Percentiles rank a stretch among this genome's conserved stretches.
Conservation (phyloP, 2,797 vertebrate genomes). For the Coreius guichenoti region DNA sequence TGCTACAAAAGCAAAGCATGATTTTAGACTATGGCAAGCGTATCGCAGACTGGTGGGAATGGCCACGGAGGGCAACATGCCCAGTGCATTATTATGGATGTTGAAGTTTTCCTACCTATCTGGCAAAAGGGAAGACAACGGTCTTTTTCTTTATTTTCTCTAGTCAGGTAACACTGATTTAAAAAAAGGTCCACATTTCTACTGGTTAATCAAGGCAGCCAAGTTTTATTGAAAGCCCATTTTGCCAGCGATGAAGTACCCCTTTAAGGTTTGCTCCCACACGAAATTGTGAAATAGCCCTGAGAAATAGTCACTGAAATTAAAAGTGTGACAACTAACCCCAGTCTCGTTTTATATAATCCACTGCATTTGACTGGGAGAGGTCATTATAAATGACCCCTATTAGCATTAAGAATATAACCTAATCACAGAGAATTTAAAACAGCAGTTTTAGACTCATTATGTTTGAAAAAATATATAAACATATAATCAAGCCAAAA, state of each 20-base stretch:
- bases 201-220: too few relatives aligned
- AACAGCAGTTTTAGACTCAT: not conserved
- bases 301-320: not conserved
- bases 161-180: not conserved
- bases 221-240: too few relatives aligned
- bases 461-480: slow-evolving; percentile 5
- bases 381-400: slow-evolving; percentile 9
- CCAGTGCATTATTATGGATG: not conserved
- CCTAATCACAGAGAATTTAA: slow-evolving; percentile 9
- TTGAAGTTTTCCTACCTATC: not conserved
- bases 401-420: slow-evolving; percentile 20
- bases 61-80: not conserved
- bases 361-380: slow-evolving; percentile 2
- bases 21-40: not conserved
- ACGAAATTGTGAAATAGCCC: not conserved
- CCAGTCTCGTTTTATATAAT: not conserved
- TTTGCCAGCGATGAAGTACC: too few relatives aligned
- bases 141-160: not conserved
- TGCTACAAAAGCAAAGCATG: not conserved
- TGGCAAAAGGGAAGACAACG: not conserved
- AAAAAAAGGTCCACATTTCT: not conserved
- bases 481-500: slow-evolving; percentile 25
- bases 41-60: not conserved
- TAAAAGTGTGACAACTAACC: slow-evolving; percentile 11
- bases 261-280: not conserved